phyloP scores from a whole-genome alignment of 2,797 vertebrate species.

The Acestrorhynchus altus region DNA sequence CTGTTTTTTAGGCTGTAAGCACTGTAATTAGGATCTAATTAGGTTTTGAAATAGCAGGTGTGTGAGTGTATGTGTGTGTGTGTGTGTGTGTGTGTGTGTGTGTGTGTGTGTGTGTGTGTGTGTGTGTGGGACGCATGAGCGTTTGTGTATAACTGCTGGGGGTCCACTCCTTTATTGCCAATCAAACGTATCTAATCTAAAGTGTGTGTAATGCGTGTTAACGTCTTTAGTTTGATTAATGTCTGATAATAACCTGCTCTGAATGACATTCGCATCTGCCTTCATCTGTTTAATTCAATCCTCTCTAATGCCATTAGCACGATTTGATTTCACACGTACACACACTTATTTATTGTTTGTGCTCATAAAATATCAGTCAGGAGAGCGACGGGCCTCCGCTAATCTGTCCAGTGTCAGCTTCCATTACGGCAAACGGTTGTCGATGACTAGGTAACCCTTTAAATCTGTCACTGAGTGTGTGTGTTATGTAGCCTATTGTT shows the following conservation, averaged over 20 bases:
- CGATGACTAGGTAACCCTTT: slow-evolving; percentile 30
- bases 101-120: slow-evolving; percentile 4
- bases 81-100: background rate
- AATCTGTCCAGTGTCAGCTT: slow-evolving; percentile 59
- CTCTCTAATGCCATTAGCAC: slow-evolving; percentile 62
- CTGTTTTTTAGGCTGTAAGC: slow-evolving; percentile 24
- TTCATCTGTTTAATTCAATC: slow-evolving; percentile 65
- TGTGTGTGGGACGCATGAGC: no score
- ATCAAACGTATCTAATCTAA: slow-evolving; percentile 61
- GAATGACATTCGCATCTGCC: slow-evolving; percentile 60
- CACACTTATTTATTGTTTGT: slow-evolving; percentile 68
- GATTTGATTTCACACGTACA: slow-evolving; percentile 62
- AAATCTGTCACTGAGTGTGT: background rate
- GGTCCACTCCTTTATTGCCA: slow-evolving; percentile 61
- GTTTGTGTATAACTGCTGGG: slow-evolving; percentile 46
- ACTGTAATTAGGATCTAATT: slow-evolving; percentile 42
- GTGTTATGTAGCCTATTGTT: slow-evolving; percentile 27
- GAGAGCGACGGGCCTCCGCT: slow-evolving; percentile 29
- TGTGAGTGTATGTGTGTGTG: background rate
- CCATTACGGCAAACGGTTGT: slow-evolving; percentile 39
- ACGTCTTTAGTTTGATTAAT: slow-evolving; percentile 67
- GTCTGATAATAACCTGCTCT: slow-evolving; percentile 64
- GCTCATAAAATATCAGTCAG: slow-evolving; percentile 62
- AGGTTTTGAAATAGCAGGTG: slow-evolving; percentile 11
- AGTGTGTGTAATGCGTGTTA: slow-evolving; percentile 60